A percentile compares a stretch with the other conserved stretches of the same genome.
These are phyloP conservation scores for Azorinus chamasolen DNA, from an alignment of 2,888 invertebrate genomes.

Conservation along the genomic window DNA sequence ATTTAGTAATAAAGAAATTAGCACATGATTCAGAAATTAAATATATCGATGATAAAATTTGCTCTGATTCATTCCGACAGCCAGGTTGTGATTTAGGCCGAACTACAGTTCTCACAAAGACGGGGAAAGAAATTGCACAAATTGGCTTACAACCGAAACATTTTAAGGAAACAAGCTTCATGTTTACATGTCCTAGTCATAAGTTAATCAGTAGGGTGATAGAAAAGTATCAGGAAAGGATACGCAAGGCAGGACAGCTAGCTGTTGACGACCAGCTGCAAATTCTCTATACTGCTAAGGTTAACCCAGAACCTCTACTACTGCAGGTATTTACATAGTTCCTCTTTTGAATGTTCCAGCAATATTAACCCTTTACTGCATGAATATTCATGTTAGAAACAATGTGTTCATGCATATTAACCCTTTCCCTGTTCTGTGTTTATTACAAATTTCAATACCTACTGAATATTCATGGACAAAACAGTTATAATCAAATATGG, in stretches of 20 bases:
- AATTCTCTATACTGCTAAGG: conserved; percentile 88
- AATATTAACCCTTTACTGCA: neutral
- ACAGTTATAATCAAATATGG: no score
- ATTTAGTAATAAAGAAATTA: conserved; percentile 92
- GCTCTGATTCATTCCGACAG: conserved; percentile 82
- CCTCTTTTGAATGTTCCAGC: neutral
- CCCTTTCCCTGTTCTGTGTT: no score
- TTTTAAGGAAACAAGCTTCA: conserved; percentile 75
- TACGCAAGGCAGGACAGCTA: conserved; percentile 64
- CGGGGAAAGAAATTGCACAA: conserved; percentile 67
- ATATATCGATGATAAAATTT: conserved; percentile 89
- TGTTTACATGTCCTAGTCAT: conserved; percentile 85
- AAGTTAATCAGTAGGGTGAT: conserved; percentile 83
- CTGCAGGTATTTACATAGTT: conserved; percentile 89
- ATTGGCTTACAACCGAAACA: conserved; percentile 71
- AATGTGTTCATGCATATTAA: no score
- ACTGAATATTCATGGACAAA: no score
- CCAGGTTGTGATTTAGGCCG: conserved; percentile 86
- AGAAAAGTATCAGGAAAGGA: conserved; percentile 84
- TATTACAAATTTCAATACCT: no score
- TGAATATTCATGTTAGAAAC: no score
- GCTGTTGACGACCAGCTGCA: conserved; percentile 74
- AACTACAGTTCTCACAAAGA: conserved; percentile 82
- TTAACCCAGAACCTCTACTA: conserved; percentile 93
- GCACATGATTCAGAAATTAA: conserved; percentile 90